These are phyloP conservation scores for Romanogobio albipinnatus DNA, from an alignment of 2,113 vertebrate genomes.

Conservation along the genomic window DNA sequence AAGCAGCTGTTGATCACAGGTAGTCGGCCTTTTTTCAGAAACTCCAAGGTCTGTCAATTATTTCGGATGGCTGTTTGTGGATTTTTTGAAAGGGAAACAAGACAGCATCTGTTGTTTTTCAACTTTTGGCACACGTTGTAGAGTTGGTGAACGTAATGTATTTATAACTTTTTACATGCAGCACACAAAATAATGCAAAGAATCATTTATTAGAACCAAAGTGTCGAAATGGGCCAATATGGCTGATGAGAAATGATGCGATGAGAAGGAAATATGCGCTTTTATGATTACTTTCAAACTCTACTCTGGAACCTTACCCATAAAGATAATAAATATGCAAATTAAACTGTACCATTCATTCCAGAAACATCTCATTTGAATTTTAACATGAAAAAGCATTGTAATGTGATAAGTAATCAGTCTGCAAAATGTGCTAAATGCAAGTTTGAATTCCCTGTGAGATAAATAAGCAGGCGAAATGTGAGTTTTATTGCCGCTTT, in stretches of 20 bases:
- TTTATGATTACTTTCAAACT: slow-evolving; percentile 75
- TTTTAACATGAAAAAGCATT: slow-evolving; percentile 77
- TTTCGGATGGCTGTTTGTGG: background rate
- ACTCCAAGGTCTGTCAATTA: background rate
- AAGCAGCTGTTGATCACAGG: slow-evolving; percentile 14
- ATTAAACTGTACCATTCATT: slow-evolving; percentile 75
- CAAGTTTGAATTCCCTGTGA: slow-evolving; percentile 79
- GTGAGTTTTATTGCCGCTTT: slow-evolving; percentile 76
- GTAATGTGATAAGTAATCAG: slow-evolving; percentile 71
- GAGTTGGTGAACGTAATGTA: background rate
- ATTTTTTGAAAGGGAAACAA: background rate
- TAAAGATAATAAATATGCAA: slow-evolving; percentile 81
- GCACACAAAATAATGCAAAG: slow-evolving; percentile 16
- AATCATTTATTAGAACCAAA: slow-evolving; percentile 40
- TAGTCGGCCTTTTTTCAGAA: background rate
- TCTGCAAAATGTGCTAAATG: slow-evolving; percentile 71
- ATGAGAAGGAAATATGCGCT: slow-evolving; percentile 65
- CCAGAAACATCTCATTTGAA: slow-evolving; percentile 78
- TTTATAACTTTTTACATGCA: slow-evolving; percentile 33
- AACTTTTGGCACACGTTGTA: background rate
- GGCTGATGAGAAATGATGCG: slow-evolving; percentile 68
- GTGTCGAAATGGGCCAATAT: slow-evolving; percentile 42
- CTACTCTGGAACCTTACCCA: slow-evolving; percentile 76
- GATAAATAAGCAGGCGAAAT: slow-evolving; percentile 73
- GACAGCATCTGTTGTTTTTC: background rate